A percentile compares a stretch with the other conserved stretches of the same genome.
These are phyloP conservation scores for Melanchra persicariae DNA, from an alignment of 2,888 invertebrate genomes.

Conservation along the genomic window DNA sequence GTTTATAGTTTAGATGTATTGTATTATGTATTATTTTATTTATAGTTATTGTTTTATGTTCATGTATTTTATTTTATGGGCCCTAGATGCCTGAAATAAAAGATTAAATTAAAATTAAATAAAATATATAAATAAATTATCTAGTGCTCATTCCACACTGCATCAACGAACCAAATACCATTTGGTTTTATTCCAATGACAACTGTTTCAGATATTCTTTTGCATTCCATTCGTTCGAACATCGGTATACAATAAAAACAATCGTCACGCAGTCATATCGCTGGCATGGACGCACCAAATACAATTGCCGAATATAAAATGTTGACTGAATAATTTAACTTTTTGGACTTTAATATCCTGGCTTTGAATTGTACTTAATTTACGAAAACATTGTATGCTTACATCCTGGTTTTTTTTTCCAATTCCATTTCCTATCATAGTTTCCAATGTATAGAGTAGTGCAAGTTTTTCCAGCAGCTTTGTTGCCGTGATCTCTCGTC, in stretches of 20 bases:
- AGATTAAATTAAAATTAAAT: too few species aligned
- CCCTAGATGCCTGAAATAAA: too few species aligned
- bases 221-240: conserved; percentile 4
- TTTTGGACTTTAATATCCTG: conserved; percentile 3
- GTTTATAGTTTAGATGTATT: too few species aligned
- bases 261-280: conserved; percentile 5
- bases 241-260: conserved; percentile 16
- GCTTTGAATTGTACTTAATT: not conserved
- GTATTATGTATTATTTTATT: too few species aligned
- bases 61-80: too few species aligned
- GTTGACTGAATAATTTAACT: conserved; percentile 20
- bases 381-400: not conserved
- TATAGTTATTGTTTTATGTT: too few species aligned
- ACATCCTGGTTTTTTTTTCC: not conserved
- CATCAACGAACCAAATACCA: not conserved
- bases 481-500: too few species aligned
- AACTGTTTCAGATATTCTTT: conserved; percentile 12
- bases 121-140: too few species aligned
- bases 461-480: too few species aligned
- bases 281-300: conserved; percentile 5
- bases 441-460: not conserved
- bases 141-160: not conserved
- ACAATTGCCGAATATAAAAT: not conserved
- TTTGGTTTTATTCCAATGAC: conserved; percentile 1
- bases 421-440: not conserved